phyloP scores from a whole-genome alignment of 2,797 vertebrate genomes.

The Catharus ustulatus region DNA sequence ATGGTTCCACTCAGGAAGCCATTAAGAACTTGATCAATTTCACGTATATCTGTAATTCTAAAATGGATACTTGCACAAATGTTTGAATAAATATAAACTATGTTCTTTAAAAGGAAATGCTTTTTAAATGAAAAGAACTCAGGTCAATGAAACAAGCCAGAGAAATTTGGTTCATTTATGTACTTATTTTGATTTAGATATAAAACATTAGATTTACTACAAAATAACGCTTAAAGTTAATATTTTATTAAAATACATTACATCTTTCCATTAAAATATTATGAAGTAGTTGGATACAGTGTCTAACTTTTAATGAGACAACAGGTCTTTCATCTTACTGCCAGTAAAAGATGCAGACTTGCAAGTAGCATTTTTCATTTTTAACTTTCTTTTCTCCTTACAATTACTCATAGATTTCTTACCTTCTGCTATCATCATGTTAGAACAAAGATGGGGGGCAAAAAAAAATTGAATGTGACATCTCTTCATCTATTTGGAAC shows the following conservation, averaged over 20 bases:
- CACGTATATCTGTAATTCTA: not conserved
- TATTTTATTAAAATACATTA: not conserved
- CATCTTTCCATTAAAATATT: not conserved
- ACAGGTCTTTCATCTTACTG: constrained; percentile 2
- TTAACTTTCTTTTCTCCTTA: not conserved
- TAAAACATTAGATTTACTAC: not conserved
- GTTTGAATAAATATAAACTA: not conserved
- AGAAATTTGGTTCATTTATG: not conserved
- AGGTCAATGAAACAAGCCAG: not conserved
- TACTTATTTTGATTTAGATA: not conserved
- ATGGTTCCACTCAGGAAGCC: not conserved
- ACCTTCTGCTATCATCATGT: not conserved
- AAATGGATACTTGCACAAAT: not conserved
- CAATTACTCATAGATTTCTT: constrained; percentile 3
- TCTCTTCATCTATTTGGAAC: constrained; percentile 49
- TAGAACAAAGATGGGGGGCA: not conserved
- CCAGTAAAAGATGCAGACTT: not conserved
- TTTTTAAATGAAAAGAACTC: not conserved
- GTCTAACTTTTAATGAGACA: constrained; percentile 37
- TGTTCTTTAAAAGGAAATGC: not conserved
- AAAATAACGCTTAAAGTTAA: not conserved
- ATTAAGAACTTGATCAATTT: not conserved
- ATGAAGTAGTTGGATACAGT: not conserved
- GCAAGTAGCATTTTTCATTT: not conserved
- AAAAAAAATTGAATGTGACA: not conserved